Evolutionary conservation across 2,888 invertebrate genomes (phyloP).

Genomic region (Coecobrya sp.): DNA sequence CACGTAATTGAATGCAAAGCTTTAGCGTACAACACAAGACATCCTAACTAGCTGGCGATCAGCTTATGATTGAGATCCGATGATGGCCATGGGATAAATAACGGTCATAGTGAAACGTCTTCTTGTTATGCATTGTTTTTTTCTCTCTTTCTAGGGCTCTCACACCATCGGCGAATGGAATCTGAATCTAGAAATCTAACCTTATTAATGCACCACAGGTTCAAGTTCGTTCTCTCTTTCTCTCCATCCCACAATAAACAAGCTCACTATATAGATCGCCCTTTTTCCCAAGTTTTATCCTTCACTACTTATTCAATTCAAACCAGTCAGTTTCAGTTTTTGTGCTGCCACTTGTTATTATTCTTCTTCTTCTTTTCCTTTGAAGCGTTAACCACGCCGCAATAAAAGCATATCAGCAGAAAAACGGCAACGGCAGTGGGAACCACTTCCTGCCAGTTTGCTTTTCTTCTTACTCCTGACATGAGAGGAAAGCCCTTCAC

Average conservation of each 20-base stretch:
- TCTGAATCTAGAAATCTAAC: not conserved
- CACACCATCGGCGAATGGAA: not conserved
- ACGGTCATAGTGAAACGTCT: not conserved
- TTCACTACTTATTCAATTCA: slow-evolving; percentile 12
- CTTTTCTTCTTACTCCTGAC: slow-evolving; percentile 13
- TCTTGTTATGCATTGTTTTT: not conserved
- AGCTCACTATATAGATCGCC: not conserved
- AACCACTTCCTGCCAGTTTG: slow-evolving; percentile 59
- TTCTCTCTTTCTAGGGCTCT: not conserved
- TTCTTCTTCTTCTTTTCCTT: not conserved
- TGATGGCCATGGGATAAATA: no score
- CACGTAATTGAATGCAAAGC: slow-evolving; percentile 5
- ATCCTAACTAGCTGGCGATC: not conserved
- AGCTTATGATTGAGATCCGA: not conserved
- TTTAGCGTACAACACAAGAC: not conserved
- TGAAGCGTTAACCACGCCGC: slow-evolving; percentile 51
- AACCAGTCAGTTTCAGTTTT: slow-evolving; percentile 28
- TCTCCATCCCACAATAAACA: no score
- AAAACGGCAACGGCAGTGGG: not conserved
- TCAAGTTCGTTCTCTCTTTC: slow-evolving; percentile 1
- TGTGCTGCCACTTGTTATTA: slow-evolving; percentile 47
- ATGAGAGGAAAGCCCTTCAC: slow-evolving; percentile 12
- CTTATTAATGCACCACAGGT: not conserved
- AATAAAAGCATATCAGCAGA: not conserved
- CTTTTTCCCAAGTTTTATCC: not conserved